Evolutionary conservation across 1,140 invertebrate genomes (phyloP).

Genomic region (Polypedilum vanderplanki): DNA sequence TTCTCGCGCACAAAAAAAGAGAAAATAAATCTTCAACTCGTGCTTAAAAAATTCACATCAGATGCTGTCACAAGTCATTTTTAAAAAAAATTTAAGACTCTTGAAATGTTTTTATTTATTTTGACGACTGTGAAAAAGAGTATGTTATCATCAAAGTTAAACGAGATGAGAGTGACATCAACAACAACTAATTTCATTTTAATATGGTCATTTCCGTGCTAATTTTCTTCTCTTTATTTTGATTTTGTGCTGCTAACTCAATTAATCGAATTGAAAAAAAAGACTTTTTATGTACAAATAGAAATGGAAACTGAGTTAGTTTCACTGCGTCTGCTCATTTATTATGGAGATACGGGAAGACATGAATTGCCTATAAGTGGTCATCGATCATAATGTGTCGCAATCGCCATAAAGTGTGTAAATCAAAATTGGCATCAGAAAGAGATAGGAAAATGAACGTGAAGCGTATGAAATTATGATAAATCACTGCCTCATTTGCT

Average conservation of each 20-base stretch:
- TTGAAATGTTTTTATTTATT: not conserved
- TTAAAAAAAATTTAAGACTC: too few species aligned
- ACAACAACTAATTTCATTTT: not conserved
- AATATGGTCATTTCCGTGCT: constrained; percentile 7
- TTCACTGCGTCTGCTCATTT: not conserved
- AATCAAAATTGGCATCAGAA: constrained; percentile 1
- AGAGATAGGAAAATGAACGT: not conserved
- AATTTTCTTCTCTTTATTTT: not conserved
- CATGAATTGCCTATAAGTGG: constrained; percentile 7
- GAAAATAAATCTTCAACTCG: too few species aligned
- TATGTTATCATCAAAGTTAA: not conserved
- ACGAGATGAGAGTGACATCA: not conserved
- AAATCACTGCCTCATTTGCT: not conserved
- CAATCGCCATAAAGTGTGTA: not conserved
- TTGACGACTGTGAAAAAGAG: not conserved
- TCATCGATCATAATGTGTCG: not conserved
- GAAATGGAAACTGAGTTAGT: too few species aligned
- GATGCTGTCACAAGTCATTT: too few species aligned
- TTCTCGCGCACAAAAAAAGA: too few species aligned
- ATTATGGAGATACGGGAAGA: constrained; percentile 26
- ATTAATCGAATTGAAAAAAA: not conserved
- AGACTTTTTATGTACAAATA: not conserved
- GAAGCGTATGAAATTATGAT: constrained; percentile 18
- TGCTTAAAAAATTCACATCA: too few species aligned
- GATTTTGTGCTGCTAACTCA: constrained; percentile 8